phyloP scores from a whole-genome alignment of 1,140 invertebrate species.

The Danaus melanippus region DNA sequence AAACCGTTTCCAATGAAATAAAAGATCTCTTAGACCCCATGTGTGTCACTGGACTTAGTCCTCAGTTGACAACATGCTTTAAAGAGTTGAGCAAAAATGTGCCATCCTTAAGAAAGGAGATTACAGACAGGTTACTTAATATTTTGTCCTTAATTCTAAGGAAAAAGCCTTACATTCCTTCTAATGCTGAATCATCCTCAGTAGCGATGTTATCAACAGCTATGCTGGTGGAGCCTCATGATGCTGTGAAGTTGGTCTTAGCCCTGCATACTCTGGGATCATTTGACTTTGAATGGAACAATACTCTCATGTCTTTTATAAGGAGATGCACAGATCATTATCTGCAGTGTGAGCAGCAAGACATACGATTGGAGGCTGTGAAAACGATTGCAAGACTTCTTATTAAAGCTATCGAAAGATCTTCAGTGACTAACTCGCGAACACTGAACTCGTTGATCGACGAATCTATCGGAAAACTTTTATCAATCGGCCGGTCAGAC shows the following conservation, averaged over 20 bases:
- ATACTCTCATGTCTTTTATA: slow-evolving; percentile 94
- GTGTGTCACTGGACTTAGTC: slow-evolving; percentile 91
- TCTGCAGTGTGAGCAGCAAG: slow-evolving; percentile 91
- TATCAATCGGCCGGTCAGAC: slow-evolving; percentile 95
- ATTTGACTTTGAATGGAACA: slow-evolving; percentile 98
- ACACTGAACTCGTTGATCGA: slow-evolving; percentile 91
- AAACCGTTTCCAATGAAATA: slow-evolving; percentile 83
- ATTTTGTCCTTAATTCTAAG: slow-evolving; percentile 91
- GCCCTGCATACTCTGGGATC: slow-evolving; percentile 94
- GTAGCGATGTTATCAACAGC: slow-evolving; percentile 43
- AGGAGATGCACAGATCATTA: slow-evolving; percentile 93
- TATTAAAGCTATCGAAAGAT: slow-evolving; percentile 83
- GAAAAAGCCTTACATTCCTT: slow-evolving; percentile 85
- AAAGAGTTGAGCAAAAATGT: slow-evolving; percentile 92
- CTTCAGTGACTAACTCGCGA: slow-evolving; percentile 76
- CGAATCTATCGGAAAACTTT: slow-evolving; percentile 90
- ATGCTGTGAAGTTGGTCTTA: slow-evolving; percentile 89
- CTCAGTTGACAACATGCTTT: slow-evolving; percentile 91
- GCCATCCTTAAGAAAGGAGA: slow-evolving; percentile 90
- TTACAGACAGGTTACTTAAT: slow-evolving; percentile 91
- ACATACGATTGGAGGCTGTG: slow-evolving; percentile 95
- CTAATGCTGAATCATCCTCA: slow-evolving; percentile 60
- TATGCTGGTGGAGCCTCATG: slow-evolving; percentile 73
- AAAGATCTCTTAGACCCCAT: slow-evolving; percentile 92
- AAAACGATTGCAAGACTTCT: slow-evolving; percentile 92